Evolutionary conservation across 2,113 vertebrate genomes (phyloP).

Genomic region (Silurus glanis): DNA sequence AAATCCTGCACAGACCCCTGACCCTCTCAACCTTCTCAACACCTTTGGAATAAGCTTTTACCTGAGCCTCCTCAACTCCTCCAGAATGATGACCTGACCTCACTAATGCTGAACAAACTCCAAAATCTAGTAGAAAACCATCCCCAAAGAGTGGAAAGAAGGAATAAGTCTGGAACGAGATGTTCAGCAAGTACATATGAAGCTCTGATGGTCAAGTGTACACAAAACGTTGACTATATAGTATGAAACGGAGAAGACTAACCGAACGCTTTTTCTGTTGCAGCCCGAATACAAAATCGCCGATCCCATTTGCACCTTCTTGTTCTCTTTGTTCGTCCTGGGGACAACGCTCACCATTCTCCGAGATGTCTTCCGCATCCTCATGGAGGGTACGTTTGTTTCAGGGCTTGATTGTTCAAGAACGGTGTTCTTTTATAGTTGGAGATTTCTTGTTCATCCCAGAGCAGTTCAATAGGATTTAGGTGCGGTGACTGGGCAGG

Average conservation of each 20-base stretch:
- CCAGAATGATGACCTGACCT: background rate
- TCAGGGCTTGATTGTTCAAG: background rate
- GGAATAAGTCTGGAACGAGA: background rate
- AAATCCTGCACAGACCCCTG: too few relatives aligned
- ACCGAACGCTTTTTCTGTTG: slow-evolving; percentile 51
- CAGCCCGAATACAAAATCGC: slow-evolving; percentile 96
- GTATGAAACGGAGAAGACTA: slow-evolving; percentile 26
- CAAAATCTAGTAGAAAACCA: too few relatives aligned
- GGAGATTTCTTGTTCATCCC: too few relatives aligned
- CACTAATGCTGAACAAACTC: background rate
- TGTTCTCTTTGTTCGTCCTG: slow-evolving; percentile 92
- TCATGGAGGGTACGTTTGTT: slow-evolving; percentile 87
- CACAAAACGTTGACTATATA: background rate
- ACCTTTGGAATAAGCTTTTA: too few relatives aligned
- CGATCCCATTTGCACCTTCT: slow-evolving; percentile 94
- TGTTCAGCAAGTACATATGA: background rate
- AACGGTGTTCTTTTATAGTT: too few relatives aligned
- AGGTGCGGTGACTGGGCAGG: too few relatives aligned
- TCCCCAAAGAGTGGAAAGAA: background rate
- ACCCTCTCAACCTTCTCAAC: too few relatives aligned
- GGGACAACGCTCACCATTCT: slow-evolving; percentile 92
- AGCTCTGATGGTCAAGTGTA: background rate
- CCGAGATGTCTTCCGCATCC: slow-evolving; percentile 88
- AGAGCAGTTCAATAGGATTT: too few relatives aligned
- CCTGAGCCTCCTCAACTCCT: too few relatives aligned